Evolutionary conservation across 2,797 vertebrate species (phyloP).

Genomic region (Schizopygopsis pylzovi): DNA sequence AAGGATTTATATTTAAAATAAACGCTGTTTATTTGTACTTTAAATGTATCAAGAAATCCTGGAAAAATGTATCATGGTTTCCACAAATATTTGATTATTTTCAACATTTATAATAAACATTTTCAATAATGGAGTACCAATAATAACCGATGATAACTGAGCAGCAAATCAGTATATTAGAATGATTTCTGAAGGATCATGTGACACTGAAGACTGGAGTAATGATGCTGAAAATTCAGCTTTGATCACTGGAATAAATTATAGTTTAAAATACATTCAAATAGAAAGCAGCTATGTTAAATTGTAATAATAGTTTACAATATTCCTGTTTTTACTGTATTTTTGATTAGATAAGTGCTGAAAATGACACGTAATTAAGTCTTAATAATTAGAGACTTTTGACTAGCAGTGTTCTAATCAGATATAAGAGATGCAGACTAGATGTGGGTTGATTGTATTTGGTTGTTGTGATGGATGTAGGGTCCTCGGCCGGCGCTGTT

Average conservation of each 20-base stretch:
- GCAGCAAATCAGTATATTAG: not conserved
- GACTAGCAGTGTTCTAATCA: not conserved
- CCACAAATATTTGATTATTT: not conserved
- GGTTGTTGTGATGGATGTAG: slow-evolving; percentile 63
- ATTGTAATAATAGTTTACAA: not conserved
- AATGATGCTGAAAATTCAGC: not conserved
- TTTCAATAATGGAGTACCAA: not conserved
- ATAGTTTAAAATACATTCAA: not conserved
- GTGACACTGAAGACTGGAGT: not conserved
- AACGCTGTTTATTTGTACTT: not conserved
- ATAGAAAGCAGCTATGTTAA: not conserved
- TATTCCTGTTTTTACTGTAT: not conserved
- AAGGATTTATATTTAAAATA: not conserved
- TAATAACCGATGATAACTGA: not conserved
- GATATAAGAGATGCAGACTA: not conserved
- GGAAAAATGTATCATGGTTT: not conserved
- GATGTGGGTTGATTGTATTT: slow-evolving; percentile 3
- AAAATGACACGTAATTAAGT: not conserved
- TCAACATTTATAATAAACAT: no score
- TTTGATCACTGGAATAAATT: not conserved
- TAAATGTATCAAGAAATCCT: not conserved
- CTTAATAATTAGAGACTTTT: not conserved
- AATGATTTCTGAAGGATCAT: not conserved
- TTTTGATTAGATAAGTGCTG: not conserved
- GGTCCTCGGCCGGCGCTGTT: slow-evolving; percentile 84